phyloP scores from a whole-genome alignment of 2,888 invertebrate species.

The Muschampia plurimacula region DNA sequence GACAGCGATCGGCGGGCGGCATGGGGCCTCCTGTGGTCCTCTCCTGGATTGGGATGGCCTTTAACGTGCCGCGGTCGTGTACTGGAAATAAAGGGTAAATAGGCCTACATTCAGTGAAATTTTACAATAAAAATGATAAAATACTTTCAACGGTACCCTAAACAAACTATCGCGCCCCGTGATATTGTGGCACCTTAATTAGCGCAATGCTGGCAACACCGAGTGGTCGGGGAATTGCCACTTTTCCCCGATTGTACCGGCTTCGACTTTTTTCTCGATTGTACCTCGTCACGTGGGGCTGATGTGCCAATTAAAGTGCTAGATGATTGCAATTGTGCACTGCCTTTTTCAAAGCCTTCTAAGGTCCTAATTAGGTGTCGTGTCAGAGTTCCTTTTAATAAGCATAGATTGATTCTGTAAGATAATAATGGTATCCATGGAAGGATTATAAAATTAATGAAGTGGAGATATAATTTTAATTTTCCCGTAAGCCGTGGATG shows the following conservation, averaged over 20 bases:
- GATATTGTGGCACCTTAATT: slow-evolving; percentile 68
- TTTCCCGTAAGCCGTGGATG: too few relatives aligned
- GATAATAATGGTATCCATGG: background rate
- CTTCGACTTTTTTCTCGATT: slow-evolving; percentile 55
- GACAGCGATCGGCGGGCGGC: too few relatives aligned
- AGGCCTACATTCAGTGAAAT: too few relatives aligned
- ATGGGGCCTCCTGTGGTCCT: too few relatives aligned
- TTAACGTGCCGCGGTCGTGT: too few relatives aligned
- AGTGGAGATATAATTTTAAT: too few relatives aligned
- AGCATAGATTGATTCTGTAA: background rate
- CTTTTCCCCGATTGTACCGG: slow-evolving; percentile 58
- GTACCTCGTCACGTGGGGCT: slow-evolving; percentile 53
- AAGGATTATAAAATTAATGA: too few relatives aligned
- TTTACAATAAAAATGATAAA: background rate
- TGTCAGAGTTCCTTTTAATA: slow-evolving; percentile 18
- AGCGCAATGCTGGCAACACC: slow-evolving; percentile 62
- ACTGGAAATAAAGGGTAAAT: too few relatives aligned
- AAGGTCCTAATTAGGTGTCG: slow-evolving; percentile 53
- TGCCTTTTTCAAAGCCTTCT: slow-evolving; percentile 46
- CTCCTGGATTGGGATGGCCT: too few relatives aligned
- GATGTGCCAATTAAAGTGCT: slow-evolving; percentile 65
- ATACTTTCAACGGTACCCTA: slow-evolving; percentile 48
- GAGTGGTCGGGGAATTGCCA: slow-evolving; percentile 69
- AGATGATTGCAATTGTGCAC: slow-evolving; percentile 47
- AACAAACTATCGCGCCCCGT: slow-evolving; percentile 54